Evolutionary conservation across 2,113 vertebrate genomes (phyloP), one percentile per base, ranked within the genome.

Genomic region (Struthio camelus): DNA sequence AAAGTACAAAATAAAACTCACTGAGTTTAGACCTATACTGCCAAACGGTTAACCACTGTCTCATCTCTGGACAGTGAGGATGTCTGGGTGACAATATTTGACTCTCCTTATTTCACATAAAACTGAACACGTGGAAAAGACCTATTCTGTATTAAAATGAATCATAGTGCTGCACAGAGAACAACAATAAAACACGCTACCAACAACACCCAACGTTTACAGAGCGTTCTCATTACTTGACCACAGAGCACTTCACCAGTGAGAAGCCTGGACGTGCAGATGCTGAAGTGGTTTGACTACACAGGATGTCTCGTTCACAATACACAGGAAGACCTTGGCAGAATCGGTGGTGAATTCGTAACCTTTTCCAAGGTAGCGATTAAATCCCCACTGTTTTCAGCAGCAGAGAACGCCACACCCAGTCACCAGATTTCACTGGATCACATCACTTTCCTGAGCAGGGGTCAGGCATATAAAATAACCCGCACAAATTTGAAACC

Each of bases 291-390:
- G 32, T 71, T 54, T 70, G 51, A 51, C 50, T 54, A 93, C 8
- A 23, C 14, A 36, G 38, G 0, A 75, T 0, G 1, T 2, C 24
- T 1, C 64, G 36, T 19, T 51, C 65, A 82, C 22, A 25, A 28
- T 42, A 25, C 5, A n/a, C 17, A 66, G 8, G 6, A 53, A 65
- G 6, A 77, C 23, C 14, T 13, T 66, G 36, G 50, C 44, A 90
- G 87, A 90, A 80, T 14, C 5, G 58, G 40, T 9, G 24, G 12
- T 42, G 48, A 85, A 85, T 11, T 65, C 24, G 40, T 14, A 15
- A 32, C 14, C 9, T 62, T 90, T 75, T 66, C 34, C 3, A 44
- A 91, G 34, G 20, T 34, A 40, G 48, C 53, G 23, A 50, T 77
- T 85, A 85, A 85, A 92, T 72, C 15, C 14, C 23, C 44, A 15